Base-by-base conservation (phyloP, 2,888 invertebrate species). In the Augiades crinisus region DNA sequence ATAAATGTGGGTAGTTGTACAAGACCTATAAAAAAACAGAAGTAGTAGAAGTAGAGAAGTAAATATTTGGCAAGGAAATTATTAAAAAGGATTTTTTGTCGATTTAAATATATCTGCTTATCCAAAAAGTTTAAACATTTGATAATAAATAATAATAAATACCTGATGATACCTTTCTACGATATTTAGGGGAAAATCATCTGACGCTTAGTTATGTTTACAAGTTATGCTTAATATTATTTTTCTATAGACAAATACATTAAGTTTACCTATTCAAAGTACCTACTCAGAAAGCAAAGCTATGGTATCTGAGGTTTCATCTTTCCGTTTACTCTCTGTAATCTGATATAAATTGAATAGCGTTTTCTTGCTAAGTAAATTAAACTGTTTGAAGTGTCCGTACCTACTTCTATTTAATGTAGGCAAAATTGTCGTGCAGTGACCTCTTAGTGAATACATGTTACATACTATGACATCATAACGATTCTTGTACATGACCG, bases 301-400 rank as follows among this genome's bases (percentile, higher is more conserved):
- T 34, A 24, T n/a, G 14, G 24, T 24, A n/a, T 22, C 6, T 14
- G 38, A 3, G 8, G 24, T 46, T 16, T 46, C 24, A 36, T 36
- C 45, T 46, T 46, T 36, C 45, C 36, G 45, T 46, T 36, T 36
- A 46, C 21, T 36, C 36, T 22, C 4, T 12, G 44, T 33, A 45
- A 45, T 34, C 21, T 45, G 44, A 45, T 45, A 45, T 22, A 8
- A 22, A 22, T 43, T 31, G 19, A 31, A 43, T 6, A 31, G 44
- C 44, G 44, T 33, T 34, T 45, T 36, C 24, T 14, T 24, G 24
- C 8, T 36, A 24, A 38, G 37, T 19, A 37, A 37, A 37, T 34
- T 8, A 13, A 46, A 24, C 16, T 22, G 7, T 36, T 36, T 46
- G 16, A 46, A 22, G 16, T 41, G 5, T 41, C 17, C 30, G 17